Evolutionary conservation across 2,888 invertebrate species (phyloP), one percentile per base, ranked within the genome.

Genomic region (Orchestes rusci): DNA sequence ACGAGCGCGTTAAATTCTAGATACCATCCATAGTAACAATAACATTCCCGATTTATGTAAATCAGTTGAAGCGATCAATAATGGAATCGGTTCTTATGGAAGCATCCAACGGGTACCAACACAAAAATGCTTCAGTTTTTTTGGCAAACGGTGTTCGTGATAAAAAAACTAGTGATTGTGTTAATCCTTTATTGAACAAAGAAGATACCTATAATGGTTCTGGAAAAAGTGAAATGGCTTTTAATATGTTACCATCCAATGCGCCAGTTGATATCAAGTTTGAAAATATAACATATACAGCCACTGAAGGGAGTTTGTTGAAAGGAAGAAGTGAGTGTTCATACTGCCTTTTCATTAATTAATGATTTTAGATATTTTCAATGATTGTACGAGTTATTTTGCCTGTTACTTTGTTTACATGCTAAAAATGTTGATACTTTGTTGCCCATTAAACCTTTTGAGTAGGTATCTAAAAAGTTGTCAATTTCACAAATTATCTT

Each of bases 221-320:
- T 10, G 38, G 19, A 2, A 49, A 41, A 13, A 44, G 45, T 20
- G 45, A 36, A 18, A 43, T 52, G 7, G 55, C 43, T 10, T 64
- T 64, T 47, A 59, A 53, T 40, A 56, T 57, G 52, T 33, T 59
- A 40, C 59, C 62, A 1, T 53, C 54, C 17, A 57, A 53, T 15
- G 56, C 59, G 40, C 60, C 64, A 1, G 56, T 86, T 23, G 84
- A 87, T 60, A 77, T 89, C 50, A 74, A 77, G 53, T 88, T 88
- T 65, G 79, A 80, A 46, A 78, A 85, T 59, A 74, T 89, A 51
- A 77, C 76, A 0, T 84, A 82, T 59, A 81, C 76, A 0, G 87
- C 86, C 13, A 76, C 75, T 27, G 69, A 83, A 45, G 87, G 85
- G 53, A 84, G 43, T 13, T 23, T 57, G n/a, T 50, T 55, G 5